phyloP scores from a whole-genome alignment of 2,888 invertebrate genomes.

The Eudasyphora cyanicolor region DNA sequence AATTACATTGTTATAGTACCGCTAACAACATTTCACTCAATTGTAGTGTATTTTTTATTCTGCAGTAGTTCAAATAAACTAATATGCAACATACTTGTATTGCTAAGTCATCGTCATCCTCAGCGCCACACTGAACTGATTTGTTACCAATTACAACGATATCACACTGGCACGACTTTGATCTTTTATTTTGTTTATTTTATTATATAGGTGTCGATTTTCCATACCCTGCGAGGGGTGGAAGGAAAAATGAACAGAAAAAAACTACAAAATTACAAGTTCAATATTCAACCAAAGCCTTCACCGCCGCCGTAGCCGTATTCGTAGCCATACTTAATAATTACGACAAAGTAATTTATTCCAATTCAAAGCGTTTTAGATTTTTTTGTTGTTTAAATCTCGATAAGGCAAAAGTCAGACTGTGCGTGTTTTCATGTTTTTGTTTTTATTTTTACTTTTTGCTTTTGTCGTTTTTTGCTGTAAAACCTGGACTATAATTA shows the following conservation, averaged over 20 bases:
- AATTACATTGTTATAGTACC: no score
- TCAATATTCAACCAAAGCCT: neutral
- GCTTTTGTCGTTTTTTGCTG: neutral
- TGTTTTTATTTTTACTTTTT: neutral
- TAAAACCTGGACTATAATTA: neutral
- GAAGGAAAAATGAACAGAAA: neutral
- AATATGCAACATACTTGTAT: neutral
- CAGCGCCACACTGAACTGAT: neutral
- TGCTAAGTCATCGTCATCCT: neutral
- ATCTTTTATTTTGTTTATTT: neutral
- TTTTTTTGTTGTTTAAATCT: neutral
- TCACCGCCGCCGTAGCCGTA: neutral
- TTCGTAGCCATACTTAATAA: neutral
- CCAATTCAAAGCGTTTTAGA: neutral
- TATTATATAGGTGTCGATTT: no score
- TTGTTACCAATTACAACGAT: neutral
- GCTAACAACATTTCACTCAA: no score
- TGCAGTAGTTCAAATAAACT: no score
- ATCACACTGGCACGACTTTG: neutral
- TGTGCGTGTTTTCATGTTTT: conserved; percentile 14
- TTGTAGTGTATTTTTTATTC: no score
- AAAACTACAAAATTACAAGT: conserved; percentile 6
- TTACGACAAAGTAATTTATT: conserved; percentile 17
- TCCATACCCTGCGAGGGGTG: no score
- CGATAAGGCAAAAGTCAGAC: neutral